phyloP scores from a whole-genome alignment of 2,888 invertebrate species.

The Eledona agricola region DNA sequence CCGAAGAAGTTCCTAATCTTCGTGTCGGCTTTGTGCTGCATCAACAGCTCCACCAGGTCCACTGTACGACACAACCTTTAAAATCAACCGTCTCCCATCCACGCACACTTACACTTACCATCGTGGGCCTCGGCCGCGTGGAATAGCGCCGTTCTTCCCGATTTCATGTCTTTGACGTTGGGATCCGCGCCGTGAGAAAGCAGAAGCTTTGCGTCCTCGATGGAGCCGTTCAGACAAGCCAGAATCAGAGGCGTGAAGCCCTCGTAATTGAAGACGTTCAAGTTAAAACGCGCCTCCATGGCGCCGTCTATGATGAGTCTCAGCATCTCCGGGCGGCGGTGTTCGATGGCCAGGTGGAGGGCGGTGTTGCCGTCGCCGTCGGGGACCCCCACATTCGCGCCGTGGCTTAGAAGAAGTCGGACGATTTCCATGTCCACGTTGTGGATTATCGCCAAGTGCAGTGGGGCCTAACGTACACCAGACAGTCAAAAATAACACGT shows the following conservation, averaged over 20 bases:
- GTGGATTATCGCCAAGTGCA: slow-evolving; percentile 62
- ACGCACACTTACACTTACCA: slow-evolving; percentile 53
- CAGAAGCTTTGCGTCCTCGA: slow-evolving; percentile 57
- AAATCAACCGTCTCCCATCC: too few species aligned
- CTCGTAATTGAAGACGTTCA: slow-evolving; percentile 52
- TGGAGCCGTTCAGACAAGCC: slow-evolving; percentile 58
- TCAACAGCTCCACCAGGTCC: slow-evolving; percentile 61
- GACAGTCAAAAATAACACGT: too few species aligned
- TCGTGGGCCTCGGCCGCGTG: slow-evolving; percentile 61
- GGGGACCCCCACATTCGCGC: slow-evolving; percentile 58
- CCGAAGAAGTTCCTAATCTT: slow-evolving; percentile 63
- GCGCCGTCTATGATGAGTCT: slow-evolving; percentile 47
- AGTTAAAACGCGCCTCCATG: slow-evolving; percentile 48
- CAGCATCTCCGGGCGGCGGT: slow-evolving; percentile 46
- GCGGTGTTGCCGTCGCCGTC: slow-evolving; percentile 61
- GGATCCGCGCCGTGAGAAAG: slow-evolving; percentile 53
- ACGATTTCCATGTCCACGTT: slow-evolving; percentile 53
- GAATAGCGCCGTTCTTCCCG: slow-evolving; percentile 65
- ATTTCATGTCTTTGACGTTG: slow-evolving; percentile 61
- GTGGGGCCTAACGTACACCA: too few species aligned
- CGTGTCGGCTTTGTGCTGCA: slow-evolving; percentile 63
- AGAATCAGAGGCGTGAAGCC: slow-evolving; percentile 65
- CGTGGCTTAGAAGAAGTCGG: slow-evolving; percentile 56
- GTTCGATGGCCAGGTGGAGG: slow-evolving; percentile 63
- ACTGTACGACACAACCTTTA: slow-evolving; percentile 52